Percentiles rank a stretch among this genome's conserved stretches.
These are phyloP conservation scores for Acanthosepion esculentum DNA, from an alignment of 2,888 invertebrate species.

Conservation along the genomic window DNA sequence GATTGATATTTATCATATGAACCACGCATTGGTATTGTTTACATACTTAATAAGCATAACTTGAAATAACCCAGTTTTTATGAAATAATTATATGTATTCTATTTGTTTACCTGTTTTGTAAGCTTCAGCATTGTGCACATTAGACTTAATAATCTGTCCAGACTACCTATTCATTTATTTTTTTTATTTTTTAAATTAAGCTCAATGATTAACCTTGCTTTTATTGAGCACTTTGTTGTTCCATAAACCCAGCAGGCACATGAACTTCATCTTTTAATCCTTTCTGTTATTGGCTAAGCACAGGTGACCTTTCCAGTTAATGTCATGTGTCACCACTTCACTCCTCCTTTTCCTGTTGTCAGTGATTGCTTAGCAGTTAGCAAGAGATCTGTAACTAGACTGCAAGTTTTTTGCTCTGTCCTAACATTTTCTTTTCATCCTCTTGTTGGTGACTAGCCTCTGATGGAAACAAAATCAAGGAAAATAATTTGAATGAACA, in stretches of 20 bases:
- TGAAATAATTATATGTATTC: no score
- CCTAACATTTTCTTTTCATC: neutral
- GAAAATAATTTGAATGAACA: conserved; percentile 39
- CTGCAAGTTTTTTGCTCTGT: neutral
- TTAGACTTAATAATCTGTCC: neutral
- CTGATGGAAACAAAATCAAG: neutral
- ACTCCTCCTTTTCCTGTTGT: neutral
- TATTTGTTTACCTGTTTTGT: neutral
- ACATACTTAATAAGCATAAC: no score
- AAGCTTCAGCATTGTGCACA: neutral
- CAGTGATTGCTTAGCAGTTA: neutral
- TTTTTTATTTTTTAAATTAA: neutral
- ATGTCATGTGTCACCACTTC: neutral
- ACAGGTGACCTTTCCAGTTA: neutral
- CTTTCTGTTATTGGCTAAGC: neutral
- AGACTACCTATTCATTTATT: neutral
- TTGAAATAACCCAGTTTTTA: no score
- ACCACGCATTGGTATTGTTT: no score
- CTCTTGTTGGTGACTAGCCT: neutral
- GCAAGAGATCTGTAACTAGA: neutral
- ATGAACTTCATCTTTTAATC: neutral
- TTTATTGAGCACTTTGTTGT: neutral
- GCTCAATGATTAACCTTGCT: neutral
- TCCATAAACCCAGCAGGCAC: neutral
- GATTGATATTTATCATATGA: neutral